phyloP scores from a whole-genome alignment of 1,140 invertebrate species.

The Cardiocondyla obscurior region DNA sequence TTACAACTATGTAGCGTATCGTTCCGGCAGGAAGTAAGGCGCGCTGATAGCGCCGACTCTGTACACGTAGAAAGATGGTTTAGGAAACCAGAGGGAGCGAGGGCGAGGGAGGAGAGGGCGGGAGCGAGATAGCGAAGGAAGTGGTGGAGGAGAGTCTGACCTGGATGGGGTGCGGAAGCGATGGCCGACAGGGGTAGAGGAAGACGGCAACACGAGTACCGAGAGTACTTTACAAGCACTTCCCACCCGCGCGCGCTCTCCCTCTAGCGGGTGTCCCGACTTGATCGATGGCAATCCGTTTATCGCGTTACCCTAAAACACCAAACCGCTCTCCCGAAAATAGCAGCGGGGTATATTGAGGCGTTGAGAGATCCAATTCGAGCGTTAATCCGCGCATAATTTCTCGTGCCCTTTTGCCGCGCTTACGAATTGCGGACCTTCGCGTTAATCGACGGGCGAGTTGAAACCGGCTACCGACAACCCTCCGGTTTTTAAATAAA shows the following conservation, averaged over 20 bases:
- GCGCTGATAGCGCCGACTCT: slow-evolving; percentile 62
- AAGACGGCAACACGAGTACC: slow-evolving; percentile 66
- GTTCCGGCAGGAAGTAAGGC: slow-evolving; percentile 45
- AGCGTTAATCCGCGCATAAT: background rate
- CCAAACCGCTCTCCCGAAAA: slow-evolving; percentile 10
- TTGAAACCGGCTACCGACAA: background rate
- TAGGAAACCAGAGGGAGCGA: slow-evolving; percentile 57
- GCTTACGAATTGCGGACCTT: background rate
- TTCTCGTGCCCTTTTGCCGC: background rate
- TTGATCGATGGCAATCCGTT: slow-evolving; percentile 54
- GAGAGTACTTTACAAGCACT: slow-evolving; percentile 64
- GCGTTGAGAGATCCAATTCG: background rate
- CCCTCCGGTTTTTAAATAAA: background rate
- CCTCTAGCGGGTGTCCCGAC: slow-evolving; percentile 63
- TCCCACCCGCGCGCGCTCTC: slow-evolving; percentile 45
- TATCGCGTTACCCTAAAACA: slow-evolving; percentile 44
- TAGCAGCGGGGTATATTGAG: background rate
- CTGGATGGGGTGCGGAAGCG: slow-evolving; percentile 64
- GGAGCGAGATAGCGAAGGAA: slow-evolving; percentile 41
- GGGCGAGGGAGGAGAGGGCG: slow-evolving; percentile 25
- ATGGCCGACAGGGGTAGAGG: slow-evolving; percentile 59
- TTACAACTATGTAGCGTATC: slow-evolving; percentile 31
- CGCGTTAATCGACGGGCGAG: no score
- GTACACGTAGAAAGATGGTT: slow-evolving; percentile 63
- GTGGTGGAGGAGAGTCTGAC: slow-evolving; percentile 57